These are phyloP conservation scores for Girardia tigrina DNA, from an alignment of 2,888 invertebrate species.

Conservation along the genomic window DNA sequence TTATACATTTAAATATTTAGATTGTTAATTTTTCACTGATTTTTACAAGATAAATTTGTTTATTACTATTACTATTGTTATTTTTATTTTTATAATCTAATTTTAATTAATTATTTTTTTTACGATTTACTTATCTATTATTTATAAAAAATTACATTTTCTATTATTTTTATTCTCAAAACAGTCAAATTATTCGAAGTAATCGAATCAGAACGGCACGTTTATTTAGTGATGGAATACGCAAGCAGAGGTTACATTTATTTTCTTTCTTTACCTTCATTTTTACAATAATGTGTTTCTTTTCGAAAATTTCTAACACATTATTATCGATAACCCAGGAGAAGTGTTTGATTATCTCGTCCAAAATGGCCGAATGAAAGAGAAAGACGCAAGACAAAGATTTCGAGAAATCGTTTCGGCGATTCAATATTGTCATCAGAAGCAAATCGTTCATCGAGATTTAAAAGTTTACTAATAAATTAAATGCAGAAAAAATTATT, in stretches of 20 bases:
- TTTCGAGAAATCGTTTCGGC: conserved; percentile 94
- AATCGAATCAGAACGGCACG: conserved; percentile 97
- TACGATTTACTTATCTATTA: too few species aligned
- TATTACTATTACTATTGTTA: too few species aligned
- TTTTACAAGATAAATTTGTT: too few species aligned
- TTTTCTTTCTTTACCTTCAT: too few species aligned
- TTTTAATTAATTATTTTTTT: too few species aligned
- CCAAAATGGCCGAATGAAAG: conserved; percentile 77
- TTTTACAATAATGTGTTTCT: too few species aligned
- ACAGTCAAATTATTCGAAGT: conserved; percentile 67
- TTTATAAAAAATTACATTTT: conserved; percentile 21
- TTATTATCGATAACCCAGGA: too few species aligned
- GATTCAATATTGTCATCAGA: conserved; percentile 80
- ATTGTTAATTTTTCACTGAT: too few species aligned
- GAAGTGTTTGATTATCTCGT: conserved; percentile 89
- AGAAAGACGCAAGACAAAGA: conserved; percentile 74
- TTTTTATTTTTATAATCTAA: too few species aligned
- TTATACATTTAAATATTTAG: too few species aligned
- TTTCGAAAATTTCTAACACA: too few species aligned
- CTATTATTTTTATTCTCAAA: conserved; percentile 38
- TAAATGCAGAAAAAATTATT: neutral
- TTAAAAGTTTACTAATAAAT: conserved; percentile 60
- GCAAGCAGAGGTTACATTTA: conserved; percentile 68
- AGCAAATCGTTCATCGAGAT: conserved; percentile 70
- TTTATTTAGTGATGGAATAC: conserved; percentile 99